Percentiles rank a stretch among this genome's conserved stretches.
Evolutionary conservation across 2,888 invertebrate species (phyloP).

Genomic region (Lobophora halterata): DNA sequence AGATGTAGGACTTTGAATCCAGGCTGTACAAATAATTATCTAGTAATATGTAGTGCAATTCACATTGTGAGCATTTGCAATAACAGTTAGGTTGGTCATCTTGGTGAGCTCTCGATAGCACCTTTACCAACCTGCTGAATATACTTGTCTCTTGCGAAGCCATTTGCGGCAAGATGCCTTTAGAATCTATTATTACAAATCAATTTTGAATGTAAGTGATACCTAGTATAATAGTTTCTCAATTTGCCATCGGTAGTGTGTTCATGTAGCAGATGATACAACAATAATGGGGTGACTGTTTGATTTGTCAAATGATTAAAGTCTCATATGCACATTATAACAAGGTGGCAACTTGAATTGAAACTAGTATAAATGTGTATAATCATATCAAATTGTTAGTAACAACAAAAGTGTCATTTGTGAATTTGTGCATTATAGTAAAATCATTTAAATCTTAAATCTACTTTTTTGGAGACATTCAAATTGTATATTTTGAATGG

Average conservation of each 20-base stretch:
- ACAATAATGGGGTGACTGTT: no score
- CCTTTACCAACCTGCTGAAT: slow-evolving; percentile 14
- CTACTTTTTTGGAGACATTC: slow-evolving; percentile 26
- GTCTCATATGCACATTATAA: no score
- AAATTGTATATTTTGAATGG: slow-evolving; percentile 26
- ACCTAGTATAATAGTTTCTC: no score
- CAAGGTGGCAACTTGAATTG: no score
- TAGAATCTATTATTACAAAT: slow-evolving; percentile 21
- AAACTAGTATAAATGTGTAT: slow-evolving; percentile 28
- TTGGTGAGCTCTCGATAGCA: slow-evolving; percentile 30
- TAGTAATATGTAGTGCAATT: slow-evolving; percentile 77
- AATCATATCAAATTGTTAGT: slow-evolving; percentile 56
- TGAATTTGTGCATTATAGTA: slow-evolving; percentile 36
- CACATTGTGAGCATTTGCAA: slow-evolving; percentile 69
- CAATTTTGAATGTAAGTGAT: slow-evolving; percentile 26
- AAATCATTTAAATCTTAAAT: slow-evolving; percentile 34
- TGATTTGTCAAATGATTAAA: no score
- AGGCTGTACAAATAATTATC: slow-evolving; percentile 76
- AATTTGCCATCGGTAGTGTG: no score
- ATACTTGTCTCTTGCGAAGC: slow-evolving; percentile 10
- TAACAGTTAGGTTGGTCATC: slow-evolving; percentile 63
- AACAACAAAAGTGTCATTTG: slow-evolving; percentile 34
- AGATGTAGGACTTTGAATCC: slow-evolving; percentile 75
- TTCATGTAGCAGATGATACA: no score
- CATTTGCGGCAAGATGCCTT: slow-evolving; percentile 21